Evolutionary conservation across 2,888 invertebrate species (phyloP).

Genomic region (Calameuta pallipes): DNA sequence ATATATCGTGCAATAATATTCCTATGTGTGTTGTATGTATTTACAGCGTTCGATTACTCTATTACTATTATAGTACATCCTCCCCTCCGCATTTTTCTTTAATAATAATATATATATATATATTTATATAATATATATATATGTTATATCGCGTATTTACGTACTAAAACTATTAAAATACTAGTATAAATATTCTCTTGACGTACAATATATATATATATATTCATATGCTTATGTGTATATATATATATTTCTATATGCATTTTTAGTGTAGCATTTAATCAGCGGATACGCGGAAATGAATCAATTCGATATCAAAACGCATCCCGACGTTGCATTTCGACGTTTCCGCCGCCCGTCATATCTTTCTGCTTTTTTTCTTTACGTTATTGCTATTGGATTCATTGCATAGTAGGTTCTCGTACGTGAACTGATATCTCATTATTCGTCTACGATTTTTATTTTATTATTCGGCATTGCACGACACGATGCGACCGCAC

Average conservation of each 20-base stretch:
- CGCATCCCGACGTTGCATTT: conserved; percentile 26
- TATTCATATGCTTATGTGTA: conserved; percentile 34
- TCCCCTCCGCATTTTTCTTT: conserved; percentile 14
- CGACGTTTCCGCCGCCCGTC: conserved; percentile 37
- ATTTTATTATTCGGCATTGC: conserved; percentile 18
- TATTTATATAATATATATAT: conserved; percentile 28
- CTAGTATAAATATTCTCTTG: conserved; percentile 65
- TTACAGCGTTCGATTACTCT: conserved; percentile 52
- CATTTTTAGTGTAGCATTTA: conserved; percentile 40
- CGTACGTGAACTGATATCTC: conserved; percentile 39
- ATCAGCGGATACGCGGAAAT: conserved; percentile 47
- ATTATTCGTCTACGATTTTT: conserved; percentile 13
- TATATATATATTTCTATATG: conserved; percentile 47
- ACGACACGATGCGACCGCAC: conserved; percentile 5
- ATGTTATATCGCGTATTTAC: conserved; percentile 47
- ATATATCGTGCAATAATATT: conserved; percentile 55
- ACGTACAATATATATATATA: conserved; percentile 48
- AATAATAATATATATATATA: conserved; percentile 24
- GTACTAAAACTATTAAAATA: conserved; percentile 64
- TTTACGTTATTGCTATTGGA: conserved; percentile 61
- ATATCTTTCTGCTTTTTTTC: conserved; percentile 22
- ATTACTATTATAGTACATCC: conserved; percentile 13
- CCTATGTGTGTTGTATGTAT: conserved; percentile 57
- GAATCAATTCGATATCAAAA: conserved; percentile 16
- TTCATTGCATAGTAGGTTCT: conserved; percentile 60